A percentile compares a stretch with the other conserved stretches of the same genome.
These are phyloP conservation scores for Hydrochoerus hydrochaeris DNA, from an alignment of 2,113 vertebrate species.

Conservation along the genomic window DNA sequence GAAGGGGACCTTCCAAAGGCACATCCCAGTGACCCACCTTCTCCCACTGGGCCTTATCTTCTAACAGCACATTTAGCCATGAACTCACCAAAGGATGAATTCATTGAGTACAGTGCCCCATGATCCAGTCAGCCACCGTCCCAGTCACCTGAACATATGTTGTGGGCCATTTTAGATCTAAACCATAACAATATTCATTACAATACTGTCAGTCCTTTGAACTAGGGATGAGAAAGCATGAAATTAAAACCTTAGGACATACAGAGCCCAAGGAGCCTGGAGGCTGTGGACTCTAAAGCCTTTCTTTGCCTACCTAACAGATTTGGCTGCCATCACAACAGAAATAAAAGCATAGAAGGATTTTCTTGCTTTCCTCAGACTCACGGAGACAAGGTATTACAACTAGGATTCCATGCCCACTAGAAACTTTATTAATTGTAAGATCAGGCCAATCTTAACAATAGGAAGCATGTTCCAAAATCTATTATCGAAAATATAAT, in stretches of 20 bases:
- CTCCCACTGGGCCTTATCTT: neutral
- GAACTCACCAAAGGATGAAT: neutral
- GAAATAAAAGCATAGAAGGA: conserved; percentile 28
- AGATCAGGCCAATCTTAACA: conserved; percentile 80
- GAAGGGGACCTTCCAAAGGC: neutral
- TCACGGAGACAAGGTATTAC: conserved; percentile 19
- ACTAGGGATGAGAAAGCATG: neutral
- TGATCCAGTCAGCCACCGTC: neutral
- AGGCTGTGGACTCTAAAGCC: neutral
- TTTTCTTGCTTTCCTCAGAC: conserved; percentile 39
- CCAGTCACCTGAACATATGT: neutral
- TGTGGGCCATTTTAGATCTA: neutral
- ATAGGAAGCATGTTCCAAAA: conserved; percentile 79
- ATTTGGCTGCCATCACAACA: neutral
- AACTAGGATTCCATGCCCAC: neutral
- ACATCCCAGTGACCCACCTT: neutral
- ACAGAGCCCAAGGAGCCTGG: neutral
- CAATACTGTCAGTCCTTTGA: neutral
- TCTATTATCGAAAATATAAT: conserved; percentile 85
- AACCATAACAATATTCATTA: neutral
- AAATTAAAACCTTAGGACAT: neutral
- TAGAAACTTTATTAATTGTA: conserved; percentile 74
- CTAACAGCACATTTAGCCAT: neutral
- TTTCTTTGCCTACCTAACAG: neutral
- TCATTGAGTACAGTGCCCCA: too few species aligned